A percentile compares a stretch with the other conserved stretches of the same genome.
These are phyloP conservation scores for Strongylocentrotus purpuratus DNA, from an alignment of 35 echinoderm and acorn worm species.

Conservation along the genomic window DNA sequence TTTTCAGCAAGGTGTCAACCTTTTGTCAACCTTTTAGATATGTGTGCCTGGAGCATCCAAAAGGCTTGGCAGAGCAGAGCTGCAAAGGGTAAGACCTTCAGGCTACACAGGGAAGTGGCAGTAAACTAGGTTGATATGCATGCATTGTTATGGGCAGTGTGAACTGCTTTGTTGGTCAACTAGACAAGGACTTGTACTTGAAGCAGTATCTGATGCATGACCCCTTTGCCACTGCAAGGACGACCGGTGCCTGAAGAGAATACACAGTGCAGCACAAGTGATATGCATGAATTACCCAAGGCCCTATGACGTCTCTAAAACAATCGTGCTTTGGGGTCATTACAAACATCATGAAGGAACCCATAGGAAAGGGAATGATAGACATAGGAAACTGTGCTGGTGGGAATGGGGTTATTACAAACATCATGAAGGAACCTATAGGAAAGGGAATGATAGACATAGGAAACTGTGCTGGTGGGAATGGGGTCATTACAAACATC, in stretches of 20 bases:
- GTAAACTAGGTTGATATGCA: not conserved
- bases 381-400: not conserved
- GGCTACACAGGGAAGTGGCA: not conserved
- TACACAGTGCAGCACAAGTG: not conserved
- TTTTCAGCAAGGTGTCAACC: not conserved
- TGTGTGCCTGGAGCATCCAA: not conserved
- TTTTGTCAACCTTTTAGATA: not conserved
- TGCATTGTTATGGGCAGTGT: not conserved
- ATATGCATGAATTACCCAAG: not conserved
- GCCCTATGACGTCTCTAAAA: not conserved
- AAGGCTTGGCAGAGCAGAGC: not conserved
- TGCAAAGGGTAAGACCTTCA: not conserved
- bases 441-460: not conserved
- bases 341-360: not conserved
- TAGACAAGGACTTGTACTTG: not conserved
- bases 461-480: too few species aligned
- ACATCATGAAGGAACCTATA: too few species aligned
- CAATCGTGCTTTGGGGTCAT: not conserved
- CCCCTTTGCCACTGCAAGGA: not conserved
- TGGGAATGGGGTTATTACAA: too few species aligned
- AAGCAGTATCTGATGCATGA: not conserved
- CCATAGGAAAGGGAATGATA: not conserved
- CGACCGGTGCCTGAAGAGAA: not conserved
- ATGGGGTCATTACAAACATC: not conserved
- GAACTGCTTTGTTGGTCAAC: not conserved